phyloP scores from a whole-genome alignment of 2,888 invertebrate species.

The Zaprionus bogoriensis region DNA sequence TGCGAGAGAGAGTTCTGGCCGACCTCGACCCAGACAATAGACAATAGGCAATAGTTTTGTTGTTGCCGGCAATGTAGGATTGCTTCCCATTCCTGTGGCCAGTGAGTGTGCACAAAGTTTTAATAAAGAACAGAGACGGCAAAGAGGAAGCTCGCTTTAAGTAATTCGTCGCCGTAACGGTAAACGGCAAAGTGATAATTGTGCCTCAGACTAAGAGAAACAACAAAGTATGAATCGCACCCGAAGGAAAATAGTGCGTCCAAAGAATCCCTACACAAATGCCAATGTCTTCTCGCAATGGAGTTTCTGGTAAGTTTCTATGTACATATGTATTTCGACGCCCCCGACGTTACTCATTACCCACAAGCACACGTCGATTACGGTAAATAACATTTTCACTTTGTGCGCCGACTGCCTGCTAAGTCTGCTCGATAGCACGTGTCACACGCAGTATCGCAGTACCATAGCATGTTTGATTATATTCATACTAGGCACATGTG shows the following conservation, averaged over 20 bases:
- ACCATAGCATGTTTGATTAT: conserved; percentile 1
- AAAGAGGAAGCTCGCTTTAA: conserved; percentile 6
- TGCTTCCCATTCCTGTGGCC: conserved; percentile 18
- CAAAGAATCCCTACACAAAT: conserved; percentile 86
- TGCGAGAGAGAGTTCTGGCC: conserved; percentile 20
- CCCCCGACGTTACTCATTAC: conserved; percentile 15
- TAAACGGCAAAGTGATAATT: conserved; percentile 38
- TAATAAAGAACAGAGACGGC: conserved; percentile 16
- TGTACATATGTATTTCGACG: background rate
- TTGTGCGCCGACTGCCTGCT: background rate
- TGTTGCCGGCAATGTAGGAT: conserved; percentile 31
- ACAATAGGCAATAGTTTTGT: conserved; percentile 10
- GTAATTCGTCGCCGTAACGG: conserved; percentile 42
- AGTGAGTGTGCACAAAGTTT: conserved; percentile 22
- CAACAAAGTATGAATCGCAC: conserved; percentile 80
- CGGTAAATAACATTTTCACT: conserved; percentile 36
- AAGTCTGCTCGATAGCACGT: conserved; percentile 39
- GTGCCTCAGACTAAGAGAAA: conserved; percentile 12
- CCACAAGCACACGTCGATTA: conserved; percentile 22
- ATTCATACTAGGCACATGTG: background rate
- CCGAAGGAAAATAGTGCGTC: conserved; percentile 83
- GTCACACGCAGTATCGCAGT: conserved; percentile 45
- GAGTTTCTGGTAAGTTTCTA: conserved; percentile 86
- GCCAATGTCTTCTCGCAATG: conserved; percentile 87
- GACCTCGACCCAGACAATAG: conserved; percentile 62